Percentiles rank a stretch among this genome's conserved stretches.
Conservation (phyloP, 2,888 invertebrate species). For the Cordylochernes scorpioides region DNA sequence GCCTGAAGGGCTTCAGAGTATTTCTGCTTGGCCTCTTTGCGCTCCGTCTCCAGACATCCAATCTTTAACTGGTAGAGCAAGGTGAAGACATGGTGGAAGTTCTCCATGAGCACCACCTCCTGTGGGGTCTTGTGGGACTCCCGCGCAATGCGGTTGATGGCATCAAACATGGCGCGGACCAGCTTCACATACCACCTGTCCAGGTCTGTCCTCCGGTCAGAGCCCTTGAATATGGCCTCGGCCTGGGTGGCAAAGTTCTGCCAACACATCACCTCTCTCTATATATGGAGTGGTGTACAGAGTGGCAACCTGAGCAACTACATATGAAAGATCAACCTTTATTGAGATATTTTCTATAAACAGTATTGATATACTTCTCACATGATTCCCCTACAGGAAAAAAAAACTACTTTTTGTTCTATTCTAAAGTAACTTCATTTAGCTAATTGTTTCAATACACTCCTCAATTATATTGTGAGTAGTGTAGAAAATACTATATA, state of each 20-base stretch:
- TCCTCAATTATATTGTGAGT: no score
- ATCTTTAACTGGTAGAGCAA: constrained; percentile 66
- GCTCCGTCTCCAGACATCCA: constrained; percentile 50
- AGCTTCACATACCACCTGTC: constrained; percentile 68
- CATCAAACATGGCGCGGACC: constrained; percentile 54
- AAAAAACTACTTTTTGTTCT: no score
- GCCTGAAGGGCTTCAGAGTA: constrained; percentile 66
- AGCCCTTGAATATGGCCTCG: constrained; percentile 58
- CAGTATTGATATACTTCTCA: no score
- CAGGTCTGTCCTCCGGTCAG: constrained; percentile 59
- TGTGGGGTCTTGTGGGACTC: constrained; percentile 75
- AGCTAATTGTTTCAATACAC: no score
- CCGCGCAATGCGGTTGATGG: constrained; percentile 43
- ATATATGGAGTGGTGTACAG: no score
- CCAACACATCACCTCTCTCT: constrained; percentile 6
- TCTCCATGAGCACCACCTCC: constrained; percentile 78
- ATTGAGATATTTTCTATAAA: no score
- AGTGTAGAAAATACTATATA: no score
- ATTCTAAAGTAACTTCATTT: no score
- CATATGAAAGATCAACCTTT: no score
- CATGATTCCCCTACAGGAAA: no score
- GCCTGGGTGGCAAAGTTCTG: constrained; percentile 53
- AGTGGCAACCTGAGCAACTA: no score
- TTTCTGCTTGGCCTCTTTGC: constrained; percentile 64
- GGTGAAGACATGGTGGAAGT: constrained; percentile 76